Base-by-base conservation (phyloP, 1,140 invertebrate genomes). In the Parapsyche elsis region DNA sequence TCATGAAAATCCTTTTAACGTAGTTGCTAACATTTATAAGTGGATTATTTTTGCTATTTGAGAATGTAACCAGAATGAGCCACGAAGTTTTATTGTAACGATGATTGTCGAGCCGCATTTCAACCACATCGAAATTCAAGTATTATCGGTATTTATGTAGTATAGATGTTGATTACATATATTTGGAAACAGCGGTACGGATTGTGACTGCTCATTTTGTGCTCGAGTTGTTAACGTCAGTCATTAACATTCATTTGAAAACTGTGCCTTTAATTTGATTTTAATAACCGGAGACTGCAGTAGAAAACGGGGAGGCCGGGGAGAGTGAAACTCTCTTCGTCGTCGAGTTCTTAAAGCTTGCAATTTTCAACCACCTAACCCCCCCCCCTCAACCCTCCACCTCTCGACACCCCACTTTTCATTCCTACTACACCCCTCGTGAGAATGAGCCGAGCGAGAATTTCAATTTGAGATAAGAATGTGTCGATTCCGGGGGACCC, bases 401-500 rank as follows among this genome's bases (percentile, higher is more conserved):
- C 0, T 12, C 5, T 5, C 64, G 2, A 67, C 24, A 9, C 24
- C 26, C n/a, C 26, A 53, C 16, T 64, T 57, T 9, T 10, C 64
- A 67, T 23, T 23, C 12, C 21, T 21, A 12, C 46, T 21, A 24
- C 73, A 38, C 73, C 75, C 59, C 14, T 64, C 4, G 71, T 73
- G 45, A 49, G 74, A 76, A 45, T 80, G 78, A 78, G 78, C 46
- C 44, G 45, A 80, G 80, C 82, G 82, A 80, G 82, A 83, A 83
- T 83, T 83, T 83, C 82, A 83, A 83, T 83, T 83, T 83, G 78
- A 83, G 82, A 83, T 83, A 83, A 83, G 82, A 83, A 83, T 83
- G 82, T 83, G 82, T 81, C 82, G 82, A 83, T 81, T 24, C 38
- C 45, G 77, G 79, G 76, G 57, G 38, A 45, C 61, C 38, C 44